Evolutionary conservation across 2,797 vertebrate genomes (phyloP), one percentile per base, ranked within the genome.

Genomic region (Sparus aurata): DNA sequence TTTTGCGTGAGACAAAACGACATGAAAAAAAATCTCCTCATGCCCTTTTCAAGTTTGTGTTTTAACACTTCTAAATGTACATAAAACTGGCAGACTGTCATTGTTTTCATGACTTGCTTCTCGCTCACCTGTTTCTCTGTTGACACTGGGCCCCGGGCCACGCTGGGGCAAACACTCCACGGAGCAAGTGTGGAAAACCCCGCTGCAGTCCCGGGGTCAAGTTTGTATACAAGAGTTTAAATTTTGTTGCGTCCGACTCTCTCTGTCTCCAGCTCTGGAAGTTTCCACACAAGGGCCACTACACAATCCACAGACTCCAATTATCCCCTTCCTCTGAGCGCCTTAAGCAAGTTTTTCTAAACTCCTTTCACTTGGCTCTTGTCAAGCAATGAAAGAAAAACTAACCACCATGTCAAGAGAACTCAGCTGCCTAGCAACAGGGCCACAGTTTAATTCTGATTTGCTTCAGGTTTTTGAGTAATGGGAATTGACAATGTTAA

Each of bases 321-420:
- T 99, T 99, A 99, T 97, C 97, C 97, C 95, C 92, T 95, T 96
- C 94, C 96, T 97, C 97, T 97, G 96, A 96, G 97, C 96, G 97
- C 97, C 96, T 98, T 98, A 98, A 98, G 97, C 97, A 98, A 98
- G 95, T 98, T 98, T 99, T 97, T 98, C 97, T 97, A 97, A 98
- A 98, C 97, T 98, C 97, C 96, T 98, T 99, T 99, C 97, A 98
- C 96, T 97, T 96, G 94, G 93, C 98, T 98, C 97, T 98, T 99
- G 98, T 99, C 98, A 98, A 95, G 96, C 93, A 94, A 93, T 99
- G 98, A 99, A 99, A 98, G 98, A 97, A 96, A 97, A 98, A 98
- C 98, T 98, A 99, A 98, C 97, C 98, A 99, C 97, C 98, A 98
- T 99, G 97, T 99, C 98, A 98, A 98, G 98, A 98, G 96, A 98